Base-by-base conservation (phyloP, 37 sponge, comb jelly and placozoan species). In the Dysidea cf. avara region DNA sequence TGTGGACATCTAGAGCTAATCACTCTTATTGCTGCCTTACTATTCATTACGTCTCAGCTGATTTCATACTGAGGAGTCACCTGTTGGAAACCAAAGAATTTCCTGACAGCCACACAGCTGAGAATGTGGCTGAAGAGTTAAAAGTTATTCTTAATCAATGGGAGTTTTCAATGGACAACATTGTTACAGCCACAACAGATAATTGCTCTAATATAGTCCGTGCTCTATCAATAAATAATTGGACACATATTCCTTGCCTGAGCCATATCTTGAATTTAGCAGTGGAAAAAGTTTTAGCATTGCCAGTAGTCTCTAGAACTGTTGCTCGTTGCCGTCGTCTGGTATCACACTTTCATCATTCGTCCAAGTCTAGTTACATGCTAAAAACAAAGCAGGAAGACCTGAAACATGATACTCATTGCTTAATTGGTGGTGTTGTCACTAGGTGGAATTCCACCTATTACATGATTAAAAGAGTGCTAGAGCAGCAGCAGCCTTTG, bases 1-100 rank as follows among this genome's bases (percentile, higher is more conserved):
- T n/a, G n/a, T n/a, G 80, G 80, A 78, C 80, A 36, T 73, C 70
- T 25, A 64, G 80, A 3, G 69, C 80, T 5, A 69, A 66, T 12
- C 59, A 78, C 37, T 57, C 80, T 2, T 78, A 78, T 53, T 70
- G 34, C 31, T 33, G 69, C 20, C 24, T 78, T 24, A 78, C 80
- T 1, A 32, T 66, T 22, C 80, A 78, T 52, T 73, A 53, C 47
- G 20, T 71, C 28, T 35, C 18, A n/a, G 50, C 2, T 9, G 49
- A 57, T 18, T 66, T 58, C 22, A 14, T 13, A 13, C 12, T 76
- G 52, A 57, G 36, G 55, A 53, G 28, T 47, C 17, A 55, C 34
- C 39, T 78, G 29, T 31, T 78, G 58, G 80, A 50, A 14, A 50
- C 55, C 20, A 37, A 66, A 39, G 69, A 78, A 34, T 51, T 78